These are phyloP conservation scores for Aptenodytes forsteri DNA, from an alignment of 2,113 vertebrate species.

Conservation along the genomic window DNA sequence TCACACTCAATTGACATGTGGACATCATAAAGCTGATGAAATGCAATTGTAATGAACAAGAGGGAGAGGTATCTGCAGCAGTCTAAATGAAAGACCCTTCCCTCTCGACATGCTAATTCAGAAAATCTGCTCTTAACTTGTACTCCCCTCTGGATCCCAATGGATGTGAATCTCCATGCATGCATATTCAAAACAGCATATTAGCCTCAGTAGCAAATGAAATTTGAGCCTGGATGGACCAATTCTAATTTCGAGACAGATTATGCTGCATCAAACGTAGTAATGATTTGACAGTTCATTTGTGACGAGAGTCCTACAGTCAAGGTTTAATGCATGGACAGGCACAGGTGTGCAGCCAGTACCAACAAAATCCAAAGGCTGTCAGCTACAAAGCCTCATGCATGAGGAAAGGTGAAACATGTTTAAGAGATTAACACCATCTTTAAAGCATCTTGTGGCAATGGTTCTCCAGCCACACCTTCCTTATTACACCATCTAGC, in stretches of 20 bases:
- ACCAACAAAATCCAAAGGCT: constrained; percentile 84
- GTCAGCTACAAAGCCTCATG: constrained; percentile 79
- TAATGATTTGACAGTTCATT: constrained; percentile 99
- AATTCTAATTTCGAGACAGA: constrained; percentile 99
- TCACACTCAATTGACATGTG: constrained; percentile 99
- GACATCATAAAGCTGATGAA: constrained; percentile 99
- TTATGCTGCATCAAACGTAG: constrained; percentile 99
- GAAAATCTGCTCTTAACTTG: constrained; percentile 97
- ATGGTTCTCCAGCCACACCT: constrained; percentile 79
- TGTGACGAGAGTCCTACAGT: constrained; percentile 93
- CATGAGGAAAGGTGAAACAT: constrained; percentile 79
- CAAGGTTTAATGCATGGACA: constrained; percentile 90
- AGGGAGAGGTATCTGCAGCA: constrained; percentile 98
- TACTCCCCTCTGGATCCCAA: constrained; percentile 92
- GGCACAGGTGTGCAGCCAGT: constrained; percentile 87
- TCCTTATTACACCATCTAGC: constrained; percentile 38
- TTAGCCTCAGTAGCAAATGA: constrained; percentile 86
- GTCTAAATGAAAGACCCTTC: constrained; percentile 92
- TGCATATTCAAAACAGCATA: constrained; percentile 97
- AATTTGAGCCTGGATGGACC: constrained; percentile 86
- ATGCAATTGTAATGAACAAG: constrained; percentile 99
- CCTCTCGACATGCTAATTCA: constrained; percentile 99
- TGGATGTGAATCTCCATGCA: constrained; percentile 90
- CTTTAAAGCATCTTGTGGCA: constrained; percentile 84
- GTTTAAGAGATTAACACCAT: constrained; percentile 87